Percentiles rank a stretch among this genome's conserved stretches.
Evolutionary conservation across 2,888 invertebrate species (phyloP).

Genomic region (Caenorhabditis uteleia): DNA sequence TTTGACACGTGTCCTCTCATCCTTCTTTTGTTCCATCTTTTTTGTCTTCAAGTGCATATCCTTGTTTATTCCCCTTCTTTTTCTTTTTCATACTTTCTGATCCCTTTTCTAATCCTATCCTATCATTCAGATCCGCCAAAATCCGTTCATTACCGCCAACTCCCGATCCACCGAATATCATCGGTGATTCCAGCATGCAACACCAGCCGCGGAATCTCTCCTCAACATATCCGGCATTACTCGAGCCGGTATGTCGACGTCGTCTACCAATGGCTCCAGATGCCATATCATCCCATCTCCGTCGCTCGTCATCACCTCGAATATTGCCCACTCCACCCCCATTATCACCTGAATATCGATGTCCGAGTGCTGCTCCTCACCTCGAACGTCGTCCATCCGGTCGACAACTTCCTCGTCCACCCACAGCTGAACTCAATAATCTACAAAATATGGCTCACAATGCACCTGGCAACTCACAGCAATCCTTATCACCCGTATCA

Average conservation of each 20-base stretch:
- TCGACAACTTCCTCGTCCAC: constrained; percentile 44
- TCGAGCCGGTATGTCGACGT: constrained; percentile 52
- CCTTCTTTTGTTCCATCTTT: too few species aligned
- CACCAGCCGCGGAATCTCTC: constrained; percentile 43
- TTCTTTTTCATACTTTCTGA: too few species aligned
- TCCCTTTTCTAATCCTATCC: too few species aligned
- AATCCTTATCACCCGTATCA: constrained; percentile 30
- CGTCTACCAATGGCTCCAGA: constrained; percentile 54
- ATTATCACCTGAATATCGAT: constrained; percentile 48
- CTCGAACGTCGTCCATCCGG: constrained; percentile 49
- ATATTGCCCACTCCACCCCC: constrained; percentile 62
- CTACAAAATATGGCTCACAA: constrained; percentile 13
- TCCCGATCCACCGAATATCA: constrained; percentile 10
- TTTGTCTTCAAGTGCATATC: too few species aligned
- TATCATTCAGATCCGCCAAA: too few species aligned
- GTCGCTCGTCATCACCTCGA: constrained; percentile 52
- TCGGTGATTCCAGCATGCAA: too few species aligned
- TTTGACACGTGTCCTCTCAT: too few species aligned
- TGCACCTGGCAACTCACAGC: constrained; percentile 6
- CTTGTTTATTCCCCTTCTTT: too few species aligned
- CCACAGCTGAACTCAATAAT: constrained; percentile 29
- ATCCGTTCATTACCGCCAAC: constrained; percentile 30
- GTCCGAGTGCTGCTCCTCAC: constrained; percentile 38
- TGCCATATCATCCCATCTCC: constrained; percentile 5
- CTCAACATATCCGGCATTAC: constrained; percentile 42